Evolutionary conservation across 1,140 invertebrate genomes (phyloP), one percentile per base, ranked within the genome.

Genomic region (Orius insidiosus): DNA sequence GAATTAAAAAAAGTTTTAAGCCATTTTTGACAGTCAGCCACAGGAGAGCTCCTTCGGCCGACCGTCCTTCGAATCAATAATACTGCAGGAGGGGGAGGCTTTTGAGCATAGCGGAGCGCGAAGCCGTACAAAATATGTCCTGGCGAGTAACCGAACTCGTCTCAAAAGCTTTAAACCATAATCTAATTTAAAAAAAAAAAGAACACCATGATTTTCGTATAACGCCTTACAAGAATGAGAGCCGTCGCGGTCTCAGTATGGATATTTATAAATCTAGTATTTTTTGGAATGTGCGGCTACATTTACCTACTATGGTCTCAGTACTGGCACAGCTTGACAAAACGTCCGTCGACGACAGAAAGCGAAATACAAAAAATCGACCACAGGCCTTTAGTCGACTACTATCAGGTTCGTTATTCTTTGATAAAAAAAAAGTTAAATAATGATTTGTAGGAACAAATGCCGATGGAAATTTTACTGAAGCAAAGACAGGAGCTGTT

Each of bases 281-380:
- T 77, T 55, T 71, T 78, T 53, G 76, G 75, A 9, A 76, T 78
- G 69, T 72, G 74, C 51, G 72, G 74, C 30, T 80, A 79, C 58
- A 68, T 78, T 47, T 78, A 78, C 56, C 58, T 79, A 14, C 66
- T 80, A 35, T 79, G 75, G 75, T 72, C 71, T 0, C 71, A 78
- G 53, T 78, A 78, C 52, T 78, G 75, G 74, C 69, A 54, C 37
- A 52, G 53, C 31, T 50, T 58, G 14, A 50, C 35, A 40, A 52
- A 41, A 42, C 33, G 52, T 18, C 47, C 54, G 15, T 33, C 50
- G 24, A 37, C 32, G 6, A 15, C 45, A 1, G 16, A 36, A 11
- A 31, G 42, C 4, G 18, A 41, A n/a, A 32, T 52, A 18, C 47
- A 35, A 41, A 54, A 54, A 41, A 34, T 44, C 18, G 53, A 53